A percentile compares a stretch with the other conserved stretches of the same genome.
Conservation (phyloP, 2,113 vertebrate genomes). For the Hoplias malabaricus region DNA sequence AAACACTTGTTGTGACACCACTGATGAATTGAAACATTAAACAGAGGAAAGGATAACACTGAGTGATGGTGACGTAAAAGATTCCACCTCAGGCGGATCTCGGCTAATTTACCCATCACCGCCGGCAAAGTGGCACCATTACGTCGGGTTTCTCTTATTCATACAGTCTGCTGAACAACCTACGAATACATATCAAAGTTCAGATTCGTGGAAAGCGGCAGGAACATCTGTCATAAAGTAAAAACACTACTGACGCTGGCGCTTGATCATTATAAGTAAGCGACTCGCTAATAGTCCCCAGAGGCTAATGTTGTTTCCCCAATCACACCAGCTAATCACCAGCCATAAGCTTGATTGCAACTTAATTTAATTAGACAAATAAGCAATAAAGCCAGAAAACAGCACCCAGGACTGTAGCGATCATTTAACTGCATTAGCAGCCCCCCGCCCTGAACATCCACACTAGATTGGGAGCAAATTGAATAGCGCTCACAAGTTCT, state of each 20-base stretch:
- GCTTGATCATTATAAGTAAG: conserved; percentile 13
- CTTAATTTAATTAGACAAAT: conserved; percentile 47
- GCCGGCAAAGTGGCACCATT: not conserved
- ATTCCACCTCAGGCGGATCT: conserved; percentile 10
- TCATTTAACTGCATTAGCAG: conserved; percentile 3
- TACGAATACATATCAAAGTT: not conserved
- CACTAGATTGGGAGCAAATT: not conserved
- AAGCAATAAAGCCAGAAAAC: conserved; percentile 30
- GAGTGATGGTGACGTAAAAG: conserved; percentile 27
- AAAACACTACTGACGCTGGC: not conserved
- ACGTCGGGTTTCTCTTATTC: conserved; percentile 6
- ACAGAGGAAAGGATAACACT: conserved; percentile 37
- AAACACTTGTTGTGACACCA: conserved; percentile 37
- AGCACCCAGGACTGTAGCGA: not conserved
- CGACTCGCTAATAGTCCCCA: conserved; percentile 30
- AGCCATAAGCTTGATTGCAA: conserved; percentile 39
- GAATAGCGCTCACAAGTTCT: not conserved
- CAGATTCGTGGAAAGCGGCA: not conserved
- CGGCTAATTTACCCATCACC: conserved; percentile 13
- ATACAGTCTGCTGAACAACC: not conserved
- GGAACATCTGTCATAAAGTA: not conserved
- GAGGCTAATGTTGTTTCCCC: conserved; percentile 36
- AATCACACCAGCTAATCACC: conserved; percentile 36
- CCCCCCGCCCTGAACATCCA: not conserved
- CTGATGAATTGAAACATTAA: conserved; percentile 49